phyloP scores from a whole-genome alignment of 2,888 invertebrate genomes.

The Norana najaformis region DNA sequence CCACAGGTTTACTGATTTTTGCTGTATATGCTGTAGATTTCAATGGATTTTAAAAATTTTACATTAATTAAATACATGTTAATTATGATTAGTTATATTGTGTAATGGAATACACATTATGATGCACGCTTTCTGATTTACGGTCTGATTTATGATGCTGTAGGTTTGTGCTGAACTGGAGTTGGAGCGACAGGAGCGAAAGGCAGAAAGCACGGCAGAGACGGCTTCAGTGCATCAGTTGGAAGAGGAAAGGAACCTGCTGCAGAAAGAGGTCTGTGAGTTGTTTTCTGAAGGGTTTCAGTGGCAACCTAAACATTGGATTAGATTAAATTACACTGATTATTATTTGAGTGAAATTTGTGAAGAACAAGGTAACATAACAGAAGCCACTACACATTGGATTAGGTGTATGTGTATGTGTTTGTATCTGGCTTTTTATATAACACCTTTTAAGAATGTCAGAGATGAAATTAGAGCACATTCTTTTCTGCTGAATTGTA shows the following conservation, averaged over 20 bases:
- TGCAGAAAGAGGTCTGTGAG: conserved; percentile 5
- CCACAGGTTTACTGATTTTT: not conserved
- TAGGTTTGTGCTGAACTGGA: conserved; percentile 21
- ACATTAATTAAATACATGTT: not conserved
- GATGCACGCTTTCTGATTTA: not conserved
- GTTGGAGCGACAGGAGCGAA: not conserved
- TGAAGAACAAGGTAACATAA: too few relatives aligned
- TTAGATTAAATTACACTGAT: too few relatives aligned
- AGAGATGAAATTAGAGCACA: too few relatives aligned
- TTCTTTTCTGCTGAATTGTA: too few relatives aligned
- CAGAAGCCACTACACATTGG: too few relatives aligned
- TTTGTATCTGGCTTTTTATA: too few relatives aligned
- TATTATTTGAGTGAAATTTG: too few relatives aligned
- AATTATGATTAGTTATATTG: not conserved
- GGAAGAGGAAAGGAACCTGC: not conserved
- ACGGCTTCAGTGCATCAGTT: not conserved
- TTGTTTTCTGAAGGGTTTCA: too few relatives aligned
- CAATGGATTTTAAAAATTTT: not conserved
- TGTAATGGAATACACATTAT: not conserved
- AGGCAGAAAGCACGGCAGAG: not conserved
- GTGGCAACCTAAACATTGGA: too few relatives aligned
- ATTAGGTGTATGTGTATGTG: too few relatives aligned
- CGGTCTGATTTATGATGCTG: not conserved
- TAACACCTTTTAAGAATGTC: too few relatives aligned
- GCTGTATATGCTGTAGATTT: not conserved